Conservation (phyloP, 1,140 invertebrate genomes). For the Caenorhabditis brenneri region DNA sequence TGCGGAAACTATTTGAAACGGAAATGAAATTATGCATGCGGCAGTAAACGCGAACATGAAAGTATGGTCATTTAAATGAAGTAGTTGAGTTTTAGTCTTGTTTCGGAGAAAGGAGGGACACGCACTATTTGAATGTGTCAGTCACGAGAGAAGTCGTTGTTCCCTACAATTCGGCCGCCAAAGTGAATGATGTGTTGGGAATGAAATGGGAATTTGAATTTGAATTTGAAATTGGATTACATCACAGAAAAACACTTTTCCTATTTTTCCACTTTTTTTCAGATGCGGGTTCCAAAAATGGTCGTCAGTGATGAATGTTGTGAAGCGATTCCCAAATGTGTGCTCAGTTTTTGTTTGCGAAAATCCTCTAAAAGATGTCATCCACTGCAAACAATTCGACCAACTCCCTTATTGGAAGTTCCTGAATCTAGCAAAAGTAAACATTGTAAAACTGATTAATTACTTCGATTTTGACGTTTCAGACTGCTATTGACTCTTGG, state of each 20-base stretch:
- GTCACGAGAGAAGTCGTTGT: conserved; percentile 1
- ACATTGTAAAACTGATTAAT: background rate
- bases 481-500: conserved; percentile 46
- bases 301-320: conserved; percentile 44
- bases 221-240: background rate
- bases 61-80: conserved; percentile 30
- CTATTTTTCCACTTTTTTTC: too few relatives aligned
- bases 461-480: background rate
- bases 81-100: conserved; percentile 5
- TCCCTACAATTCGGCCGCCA: background rate
- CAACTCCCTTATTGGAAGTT: conserved; percentile 35
- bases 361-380: conserved; percentile 52
- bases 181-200: conserved; percentile 18
- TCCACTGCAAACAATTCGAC: conserved; percentile 36
- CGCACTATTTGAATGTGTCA: background rate
- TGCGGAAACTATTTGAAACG: conserved; percentile 21
- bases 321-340: conserved; percentile 49
- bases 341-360: conserved; percentile 53
- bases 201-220: background rate
- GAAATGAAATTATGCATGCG: conserved; percentile 33
- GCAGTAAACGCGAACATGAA: conserved; percentile 6
- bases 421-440: conserved; percentile 18
- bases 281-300: conserved; percentile 47
- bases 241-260: background rate
- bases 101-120: background rate